Evolutionary conservation across 2,888 invertebrate genomes (phyloP), one percentile per base, ranked within the genome.

Genomic region (Abrostola triplasia): DNA sequence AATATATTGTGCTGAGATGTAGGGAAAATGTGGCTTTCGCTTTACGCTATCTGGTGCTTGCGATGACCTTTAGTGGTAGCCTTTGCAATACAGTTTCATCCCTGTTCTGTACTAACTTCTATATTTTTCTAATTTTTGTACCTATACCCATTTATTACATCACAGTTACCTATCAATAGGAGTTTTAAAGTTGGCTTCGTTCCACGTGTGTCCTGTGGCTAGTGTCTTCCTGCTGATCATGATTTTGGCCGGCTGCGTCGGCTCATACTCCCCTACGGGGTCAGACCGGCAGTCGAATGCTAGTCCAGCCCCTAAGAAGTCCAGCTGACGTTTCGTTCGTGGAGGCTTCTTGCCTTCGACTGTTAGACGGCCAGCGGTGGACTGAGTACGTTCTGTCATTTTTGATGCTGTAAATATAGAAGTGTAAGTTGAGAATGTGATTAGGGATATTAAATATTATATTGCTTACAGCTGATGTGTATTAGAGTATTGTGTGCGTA

Each of bases 121-220:
- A n/a, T n/a, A n/a, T n/a, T n/a, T n/a, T n/a, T n/a, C n/a, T n/a
- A n/a, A n/a, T n/a, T n/a, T n/a, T n/a, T n/a, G n/a, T n/a, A n/a
- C n/a, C n/a, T n/a, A n/a, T n/a, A n/a, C n/a, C n/a, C n/a, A n/a
- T 24, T 24, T 24, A 24, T 13, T 36, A 0, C 7, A 51, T 5
- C 6, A n/a, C 11, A 60, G 67, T 71, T 57, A 93, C 94, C 93
- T 89, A 70, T 95, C 95, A 42, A 95, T 88, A 13, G 95, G 94
- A 5, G 94, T 95, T 64, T 91, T 94, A 76, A 89, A 95, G 75
- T 95, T 95, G 8, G 90, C 84, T 64, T 95, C 94, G 48, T 91
- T 94, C 95, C 95, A 95, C 7, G 94, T 92, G 57, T 92, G 92
- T 24, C 93, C 94, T 0, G 94, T 94, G 0, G 93, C 92, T 0